These are phyloP conservation scores for Lobophora halterata DNA, from an alignment of 2,888 invertebrate genomes.

Conservation along the genomic window DNA sequence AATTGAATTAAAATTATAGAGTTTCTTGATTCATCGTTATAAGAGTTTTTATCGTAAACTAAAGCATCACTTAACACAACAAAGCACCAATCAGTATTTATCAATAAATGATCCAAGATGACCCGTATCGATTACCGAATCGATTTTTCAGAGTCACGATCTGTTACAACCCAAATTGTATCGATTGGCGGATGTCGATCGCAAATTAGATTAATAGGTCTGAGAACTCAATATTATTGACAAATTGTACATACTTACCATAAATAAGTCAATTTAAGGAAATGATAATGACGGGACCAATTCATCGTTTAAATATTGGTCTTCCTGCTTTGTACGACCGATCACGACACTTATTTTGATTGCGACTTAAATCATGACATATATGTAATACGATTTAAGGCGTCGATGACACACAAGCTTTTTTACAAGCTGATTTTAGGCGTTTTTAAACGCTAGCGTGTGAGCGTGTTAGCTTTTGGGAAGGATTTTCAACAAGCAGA, in stretches of 20 bases:
- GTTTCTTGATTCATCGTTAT: too few species aligned
- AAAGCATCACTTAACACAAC: conserved; percentile 2
- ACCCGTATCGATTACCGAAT: conserved; percentile 42
- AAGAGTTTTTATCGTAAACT: neutral
- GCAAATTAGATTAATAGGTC: conserved; percentile 29
- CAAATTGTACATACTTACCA: too few species aligned
- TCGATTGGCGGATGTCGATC: conserved; percentile 34
- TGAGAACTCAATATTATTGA: too few species aligned
- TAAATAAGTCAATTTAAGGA: too few species aligned
- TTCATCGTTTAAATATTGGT: neutral
- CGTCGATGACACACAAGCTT: too few species aligned
- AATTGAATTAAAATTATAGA: too few species aligned
- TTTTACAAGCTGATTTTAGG: too few species aligned
- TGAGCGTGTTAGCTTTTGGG: too few species aligned
- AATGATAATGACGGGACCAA: conserved; percentile 12
- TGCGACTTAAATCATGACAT: too few species aligned
- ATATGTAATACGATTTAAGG: too few species aligned
- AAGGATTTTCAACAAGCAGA: too few species aligned
- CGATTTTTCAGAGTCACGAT: conserved; percentile 45
- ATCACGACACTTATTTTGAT: conserved; percentile 4
- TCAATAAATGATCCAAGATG: conserved; percentile 30
- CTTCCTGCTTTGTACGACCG: conserved; percentile 4
- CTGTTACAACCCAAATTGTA: conserved; percentile 14
- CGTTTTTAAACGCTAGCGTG: too few species aligned
- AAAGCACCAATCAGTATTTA: conserved; percentile 14